Base-by-base conservation (phyloP, 2,797 vertebrate species). In the Falco naumanni region DNA sequence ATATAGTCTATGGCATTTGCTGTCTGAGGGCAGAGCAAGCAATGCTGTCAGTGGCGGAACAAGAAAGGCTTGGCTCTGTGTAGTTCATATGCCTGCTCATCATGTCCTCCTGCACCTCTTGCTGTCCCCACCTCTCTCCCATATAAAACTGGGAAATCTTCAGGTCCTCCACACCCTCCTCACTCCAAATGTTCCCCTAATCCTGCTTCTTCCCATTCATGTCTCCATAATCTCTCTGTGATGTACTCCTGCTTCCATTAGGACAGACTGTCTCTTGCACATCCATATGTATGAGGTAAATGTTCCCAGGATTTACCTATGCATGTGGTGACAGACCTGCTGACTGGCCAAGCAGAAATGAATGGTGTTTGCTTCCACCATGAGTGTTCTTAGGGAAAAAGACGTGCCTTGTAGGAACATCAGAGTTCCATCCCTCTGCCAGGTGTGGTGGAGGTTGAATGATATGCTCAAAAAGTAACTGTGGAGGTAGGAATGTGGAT, bases 51-150 rank as follows among this genome's bases (percentile, higher is more conserved):
- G 3, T 47, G 43, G 31, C 1, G 60, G 45, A 74, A 78, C 5
- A 28, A 39, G 21, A 0, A 0, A 92, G 29, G 19, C 34, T 65
- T 84, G 69, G 5, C 13, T 90, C 11, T 4, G 1, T 1, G 0
- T 26, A 3, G 19, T 11, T 90, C 1, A 0, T n/a, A 39, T 29
- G 34, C 21, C 31, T 50, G 9, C 19, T 64, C 11, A 5, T 69
- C 33, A 9, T 5, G 25, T 33, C 13, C 10, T 18, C 16, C 31
- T 9, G 1, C 20, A 33, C 11, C 18, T 87, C 31, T n/a, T 64
- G 41, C 16, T 64, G 34, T 84, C 9, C 5, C 4, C 31, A 53
- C 4, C 5, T 51, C n/a, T 60, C 20, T 64, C 14, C 6, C 68
- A 8, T 17, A 47, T 29, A 26, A 47, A 54, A 68, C 3, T 26